A percentile compares a stretch with the other conserved stretches of the same genome.
phyloP scores from a whole-genome alignment of 1,140 invertebrate genomes.

The Drosophila kurseongensis region DNA sequence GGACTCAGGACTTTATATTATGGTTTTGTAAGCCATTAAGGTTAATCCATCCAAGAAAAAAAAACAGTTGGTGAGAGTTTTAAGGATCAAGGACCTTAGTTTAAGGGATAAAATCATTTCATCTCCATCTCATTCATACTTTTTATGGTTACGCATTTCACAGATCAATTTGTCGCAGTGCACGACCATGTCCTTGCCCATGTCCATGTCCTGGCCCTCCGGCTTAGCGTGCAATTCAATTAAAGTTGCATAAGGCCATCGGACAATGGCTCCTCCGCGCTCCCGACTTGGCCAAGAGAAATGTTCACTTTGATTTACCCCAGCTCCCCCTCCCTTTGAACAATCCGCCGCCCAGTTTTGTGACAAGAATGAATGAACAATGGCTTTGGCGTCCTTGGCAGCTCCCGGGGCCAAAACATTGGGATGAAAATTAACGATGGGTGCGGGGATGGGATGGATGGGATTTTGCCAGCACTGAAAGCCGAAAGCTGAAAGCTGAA shows the following conservation, averaged over 20 bases:
- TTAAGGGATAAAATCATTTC: no score
- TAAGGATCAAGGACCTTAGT: no score
- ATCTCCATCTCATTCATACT: no score
- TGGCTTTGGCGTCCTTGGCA: slow-evolving; percentile 30
- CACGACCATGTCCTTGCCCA: slow-evolving; percentile 11
- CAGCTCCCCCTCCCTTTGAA: not conserved
- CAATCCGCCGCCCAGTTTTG: slow-evolving; percentile 30
- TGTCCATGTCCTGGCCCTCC: slow-evolving; percentile 25
- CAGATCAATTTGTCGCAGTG: slow-evolving; percentile 1
- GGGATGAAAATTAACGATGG: slow-evolving; percentile 26
- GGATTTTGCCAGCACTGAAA: slow-evolving; percentile 1
- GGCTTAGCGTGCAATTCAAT: slow-evolving; percentile 78
- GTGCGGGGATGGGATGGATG: not conserved
- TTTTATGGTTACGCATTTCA: not conserved
- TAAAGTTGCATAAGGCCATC: slow-evolving; percentile 77
- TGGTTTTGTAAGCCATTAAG: no score
- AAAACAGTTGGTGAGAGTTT: no score
- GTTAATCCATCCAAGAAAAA: no score
- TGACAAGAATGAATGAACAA: slow-evolving; percentile 51
- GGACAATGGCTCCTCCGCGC: slow-evolving; percentile 50
- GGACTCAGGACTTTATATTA: no score
- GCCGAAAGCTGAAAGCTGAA: not conserved
- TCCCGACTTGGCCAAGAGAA: slow-evolving; percentile 35
- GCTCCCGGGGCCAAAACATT: slow-evolving; percentile 18
- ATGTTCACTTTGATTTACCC: slow-evolving; percentile 47